A percentile compares a stretch with the other conserved stretches of the same genome.
phyloP scores from a whole-genome alignment of 2,113 vertebrate species.

The Ailurus styani region DNA sequence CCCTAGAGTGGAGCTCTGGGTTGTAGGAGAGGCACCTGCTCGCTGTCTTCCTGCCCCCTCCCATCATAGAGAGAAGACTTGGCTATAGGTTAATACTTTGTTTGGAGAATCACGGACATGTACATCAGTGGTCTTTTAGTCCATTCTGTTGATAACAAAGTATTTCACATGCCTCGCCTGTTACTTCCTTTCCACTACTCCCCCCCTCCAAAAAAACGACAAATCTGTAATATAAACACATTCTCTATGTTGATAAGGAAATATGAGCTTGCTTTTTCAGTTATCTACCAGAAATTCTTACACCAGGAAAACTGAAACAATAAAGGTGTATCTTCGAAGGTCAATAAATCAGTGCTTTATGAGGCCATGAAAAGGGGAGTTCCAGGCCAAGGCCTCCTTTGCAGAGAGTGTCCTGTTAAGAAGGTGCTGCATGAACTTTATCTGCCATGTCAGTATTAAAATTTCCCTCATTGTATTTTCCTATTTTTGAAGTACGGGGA shows the following conservation, averaged over 20 bases:
- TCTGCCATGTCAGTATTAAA: not conserved
- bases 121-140: not conserved
- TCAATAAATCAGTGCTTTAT: constrained; percentile 65
- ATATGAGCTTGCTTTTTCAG: constrained; percentile 7
- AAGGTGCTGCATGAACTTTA: constrained; percentile 23
- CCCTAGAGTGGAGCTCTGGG: constrained; percentile 13
- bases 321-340: constrained; percentile 56
- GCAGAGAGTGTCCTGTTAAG: constrained; percentile 41
- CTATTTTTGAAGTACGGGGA: constrained; percentile 4
- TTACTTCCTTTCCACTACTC: not conserved
- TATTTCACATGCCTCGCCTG: not conserved
- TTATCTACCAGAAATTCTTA: constrained; percentile 39
- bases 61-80: not conserved
- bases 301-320: constrained; percentile 64
- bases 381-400: constrained; percentile 47
- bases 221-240: not conserved
- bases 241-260: constrained; percentile 36
- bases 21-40: too few species aligned
- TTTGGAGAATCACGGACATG: not conserved
- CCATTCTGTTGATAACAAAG: not conserved
- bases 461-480: not conserved
- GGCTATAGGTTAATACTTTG: not conserved
- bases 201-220: not conserved
- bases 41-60: not conserved
- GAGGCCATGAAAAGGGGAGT: constrained; percentile 69